Conservation (phyloP, 2,888 invertebrate species). For the Cantharis nigra region DNA sequence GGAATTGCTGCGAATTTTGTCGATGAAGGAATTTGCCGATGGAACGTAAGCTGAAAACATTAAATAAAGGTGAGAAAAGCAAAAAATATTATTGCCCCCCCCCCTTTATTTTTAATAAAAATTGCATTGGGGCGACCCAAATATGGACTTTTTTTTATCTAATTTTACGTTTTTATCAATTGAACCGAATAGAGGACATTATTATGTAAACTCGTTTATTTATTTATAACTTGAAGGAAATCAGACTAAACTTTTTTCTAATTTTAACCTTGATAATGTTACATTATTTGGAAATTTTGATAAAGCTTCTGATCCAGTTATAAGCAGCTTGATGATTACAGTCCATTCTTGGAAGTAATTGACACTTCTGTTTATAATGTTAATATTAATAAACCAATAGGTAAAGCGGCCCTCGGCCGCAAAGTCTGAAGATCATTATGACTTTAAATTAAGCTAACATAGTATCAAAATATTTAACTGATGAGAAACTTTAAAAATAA, state of each 20-base stretch:
- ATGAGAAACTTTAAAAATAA: background rate
- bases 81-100: too few species aligned
- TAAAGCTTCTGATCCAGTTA: background rate
- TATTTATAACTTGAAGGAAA: background rate
- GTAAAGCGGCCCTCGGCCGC: background rate
- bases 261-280: background rate
- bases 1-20: constrained; percentile 73
- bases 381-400: background rate
- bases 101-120: too few species aligned
- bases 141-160: too few species aligned
- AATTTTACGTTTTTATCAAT: background rate
- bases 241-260: background rate
- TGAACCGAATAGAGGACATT: background rate
- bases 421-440: too few species aligned
- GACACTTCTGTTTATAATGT: background rate
- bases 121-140: background rate
- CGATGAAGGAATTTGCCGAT: constrained; percentile 70
- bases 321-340: background rate
- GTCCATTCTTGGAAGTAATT: background rate
- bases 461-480: background rate
- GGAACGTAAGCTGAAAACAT: constrained; percentile 72
- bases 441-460: background rate
- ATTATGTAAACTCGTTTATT: background rate
- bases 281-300: background rate
- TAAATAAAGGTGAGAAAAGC: constrained; percentile 2